Percentiles rank a stretch among this genome's conserved stretches.
Conservation (phyloP, 2,888 invertebrate species). For the Yponomeuta plumbellus region DNA sequence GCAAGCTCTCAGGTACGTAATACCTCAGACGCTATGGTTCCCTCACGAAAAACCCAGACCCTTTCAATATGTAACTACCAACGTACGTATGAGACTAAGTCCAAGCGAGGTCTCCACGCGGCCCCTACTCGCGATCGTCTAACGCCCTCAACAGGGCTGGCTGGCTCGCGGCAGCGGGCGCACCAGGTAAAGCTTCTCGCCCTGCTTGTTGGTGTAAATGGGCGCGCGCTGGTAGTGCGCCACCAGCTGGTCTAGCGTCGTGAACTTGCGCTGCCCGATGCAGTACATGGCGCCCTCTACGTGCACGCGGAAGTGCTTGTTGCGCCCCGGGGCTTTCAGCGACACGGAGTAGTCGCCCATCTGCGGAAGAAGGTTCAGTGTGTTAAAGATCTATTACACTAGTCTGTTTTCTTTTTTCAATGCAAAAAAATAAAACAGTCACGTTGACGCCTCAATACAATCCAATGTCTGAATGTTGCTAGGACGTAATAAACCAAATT, state of each 20-base stretch:
- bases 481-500: too few species aligned
- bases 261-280: slow-evolving; percentile 99
- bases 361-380: slow-evolving; percentile 68
- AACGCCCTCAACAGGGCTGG: slow-evolving; percentile 43
- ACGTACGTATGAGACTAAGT: too few species aligned
- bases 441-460: too few species aligned
- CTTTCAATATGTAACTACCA: too few species aligned
- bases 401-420: too few species aligned
- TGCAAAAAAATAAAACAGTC: too few species aligned
- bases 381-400: too few species aligned
- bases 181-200: slow-evolving; percentile 97
- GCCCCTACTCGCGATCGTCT: neutral
- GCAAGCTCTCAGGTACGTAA: too few species aligned
- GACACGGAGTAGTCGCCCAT: slow-evolving; percentile 99
- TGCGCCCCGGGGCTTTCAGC: slow-evolving; percentile 96
- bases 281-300: slow-evolving; percentile 94
- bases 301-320: slow-evolving; percentile 99
- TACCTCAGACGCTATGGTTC: too few species aligned
- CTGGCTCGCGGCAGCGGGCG: slow-evolving; percentile 85
- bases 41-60: too few species aligned
- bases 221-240: slow-evolving; percentile 99
- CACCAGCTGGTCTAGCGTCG: slow-evolving; percentile 95
- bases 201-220: slow-evolving; percentile 98
- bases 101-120: neutral
- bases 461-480: too few species aligned